These are phyloP conservation scores for Lindbergichthys nudifrons DNA, from an alignment of 2,797 vertebrate species.

Conservation along the genomic window DNA sequence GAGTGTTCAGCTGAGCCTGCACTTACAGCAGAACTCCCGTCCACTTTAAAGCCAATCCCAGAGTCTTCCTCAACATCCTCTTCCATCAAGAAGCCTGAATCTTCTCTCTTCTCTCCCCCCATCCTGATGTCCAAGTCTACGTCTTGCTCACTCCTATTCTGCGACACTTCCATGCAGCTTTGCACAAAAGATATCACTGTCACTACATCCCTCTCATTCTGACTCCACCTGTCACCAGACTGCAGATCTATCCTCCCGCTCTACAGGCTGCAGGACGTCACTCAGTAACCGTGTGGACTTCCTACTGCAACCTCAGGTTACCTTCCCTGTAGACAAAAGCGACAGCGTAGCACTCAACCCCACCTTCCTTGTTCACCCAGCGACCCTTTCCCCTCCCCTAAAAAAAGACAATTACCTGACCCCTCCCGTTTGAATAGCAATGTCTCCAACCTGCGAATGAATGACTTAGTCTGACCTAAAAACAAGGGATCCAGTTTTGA, in stretches of 20 bases:
- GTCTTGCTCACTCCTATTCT: conserved; percentile 35
- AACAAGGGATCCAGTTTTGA: conserved; percentile 23
- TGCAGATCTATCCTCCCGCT: conserved; percentile 59
- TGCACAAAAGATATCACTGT: conserved; percentile 17
- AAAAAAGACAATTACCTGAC: conserved; percentile 62
- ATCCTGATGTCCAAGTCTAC: conserved; percentile 38
- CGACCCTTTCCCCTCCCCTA: conserved; percentile 46
- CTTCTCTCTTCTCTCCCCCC: conserved; percentile 57
- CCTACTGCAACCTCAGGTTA: conserved; percentile 77
- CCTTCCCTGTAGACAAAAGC: conserved; percentile 76
- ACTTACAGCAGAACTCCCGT: conserved; percentile 24
- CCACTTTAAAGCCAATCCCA: conserved; percentile 45
- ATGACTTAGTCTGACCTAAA: conserved; percentile 16
- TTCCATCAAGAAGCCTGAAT: conserved; percentile 42
- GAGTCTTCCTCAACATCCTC: conserved; percentile 58
- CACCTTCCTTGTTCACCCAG: conserved; percentile 53
- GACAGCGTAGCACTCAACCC: conserved; percentile 65
- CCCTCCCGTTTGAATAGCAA: conserved; percentile 45
- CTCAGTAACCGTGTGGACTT: conserved; percentile 66
- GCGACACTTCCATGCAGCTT: conserved; percentile 53
- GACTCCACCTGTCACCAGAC: conserved; percentile 46
- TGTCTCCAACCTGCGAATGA: conserved; percentile 26
- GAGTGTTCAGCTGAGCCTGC: conserved; percentile 8
- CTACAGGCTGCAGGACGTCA: conserved; percentile 58
- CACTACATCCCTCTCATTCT: conserved; percentile 39